phyloP scores from a whole-genome alignment of 2,797 vertebrate genomes.

The Lepus oiostolus region DNA sequence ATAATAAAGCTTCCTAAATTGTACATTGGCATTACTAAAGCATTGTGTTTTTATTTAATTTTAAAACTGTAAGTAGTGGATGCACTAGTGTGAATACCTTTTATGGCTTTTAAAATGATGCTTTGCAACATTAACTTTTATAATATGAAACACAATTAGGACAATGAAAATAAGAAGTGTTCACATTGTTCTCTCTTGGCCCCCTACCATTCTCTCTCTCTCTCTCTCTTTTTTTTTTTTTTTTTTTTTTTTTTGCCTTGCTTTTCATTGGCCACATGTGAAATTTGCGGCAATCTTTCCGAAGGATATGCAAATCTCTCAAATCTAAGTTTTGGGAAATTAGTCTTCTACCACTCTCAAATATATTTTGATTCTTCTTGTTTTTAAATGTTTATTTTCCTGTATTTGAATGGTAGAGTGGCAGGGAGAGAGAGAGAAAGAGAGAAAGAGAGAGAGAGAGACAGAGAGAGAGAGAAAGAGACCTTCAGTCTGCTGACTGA shows the following conservation, averaged over 20 bases:
- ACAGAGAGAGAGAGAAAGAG: no score
- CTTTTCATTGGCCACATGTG: background rate
- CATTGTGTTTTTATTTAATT: constrained; percentile 68
- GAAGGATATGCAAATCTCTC: background rate
- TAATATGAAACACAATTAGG: constrained; percentile 73
- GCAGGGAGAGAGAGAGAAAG: no score
- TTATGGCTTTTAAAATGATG: constrained; percentile 73
- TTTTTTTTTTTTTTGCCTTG: background rate
- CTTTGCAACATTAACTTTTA: constrained; percentile 82
- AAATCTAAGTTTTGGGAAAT: background rate
- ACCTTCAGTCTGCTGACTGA: no score
- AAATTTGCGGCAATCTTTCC: background rate
- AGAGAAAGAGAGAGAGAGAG: no score
- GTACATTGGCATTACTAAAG: constrained; percentile 44
- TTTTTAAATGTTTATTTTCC: no score
- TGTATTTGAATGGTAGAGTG: no score
- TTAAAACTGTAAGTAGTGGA: constrained; percentile 63
- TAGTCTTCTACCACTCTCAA: background rate
- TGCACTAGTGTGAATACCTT: constrained; percentile 64
- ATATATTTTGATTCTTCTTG: background rate
- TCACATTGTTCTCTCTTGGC: background rate
- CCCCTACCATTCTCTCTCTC: background rate
- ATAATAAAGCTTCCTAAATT: constrained; percentile 63
- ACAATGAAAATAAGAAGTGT: constrained; percentile 72
- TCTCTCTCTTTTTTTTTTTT: background rate